Conservation (phyloP, 2,113 vertebrate species). For the Brachionichthys hirsutus region DNA sequence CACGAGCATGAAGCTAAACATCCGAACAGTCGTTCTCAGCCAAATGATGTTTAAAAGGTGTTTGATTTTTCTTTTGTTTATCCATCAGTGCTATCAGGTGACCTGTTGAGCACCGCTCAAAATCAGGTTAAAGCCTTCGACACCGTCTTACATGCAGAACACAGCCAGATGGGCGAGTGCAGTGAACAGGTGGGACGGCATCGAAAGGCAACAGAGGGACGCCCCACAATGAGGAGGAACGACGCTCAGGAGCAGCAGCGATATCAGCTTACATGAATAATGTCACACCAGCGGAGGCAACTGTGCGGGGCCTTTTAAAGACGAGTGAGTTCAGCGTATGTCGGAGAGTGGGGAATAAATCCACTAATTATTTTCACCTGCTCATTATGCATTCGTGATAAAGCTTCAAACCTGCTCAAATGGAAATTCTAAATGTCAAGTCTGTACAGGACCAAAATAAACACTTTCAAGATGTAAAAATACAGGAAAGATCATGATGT, state of each 20-base stretch:
- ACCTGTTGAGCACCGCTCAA: constrained; percentile 21
- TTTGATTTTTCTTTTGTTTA: constrained; percentile 22
- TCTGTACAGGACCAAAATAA: background rate
- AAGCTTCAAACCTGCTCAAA: constrained; percentile 1
- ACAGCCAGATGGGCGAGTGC: constrained; percentile 62
- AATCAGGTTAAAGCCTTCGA: constrained; percentile 56
- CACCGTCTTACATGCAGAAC: constrained; percentile 27
- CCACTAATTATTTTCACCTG: background rate
- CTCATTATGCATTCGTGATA: background rate
- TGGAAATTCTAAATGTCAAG: background rate
- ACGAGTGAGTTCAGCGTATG: background rate
- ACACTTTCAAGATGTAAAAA: constrained; percentile 11
- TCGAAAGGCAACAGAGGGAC: constrained; percentile 44
- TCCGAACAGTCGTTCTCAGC: background rate
- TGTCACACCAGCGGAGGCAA: constrained; percentile 11
- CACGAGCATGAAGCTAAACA: background rate
- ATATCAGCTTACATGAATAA: constrained; percentile 44
- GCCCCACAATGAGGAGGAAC: constrained; percentile 15
- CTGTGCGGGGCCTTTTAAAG: background rate
- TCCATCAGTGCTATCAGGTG: constrained; percentile 54
- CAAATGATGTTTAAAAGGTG: background rate
- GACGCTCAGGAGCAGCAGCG: constrained; percentile 27
- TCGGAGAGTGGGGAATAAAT: too few species aligned
- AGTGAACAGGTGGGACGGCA: constrained; percentile 63
- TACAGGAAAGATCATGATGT: constrained; percentile 13